Evolutionary conservation across 2,888 invertebrate genomes (phyloP), one percentile per base, ranked within the genome.

Genomic region (Neuroscelio doddi): DNA sequence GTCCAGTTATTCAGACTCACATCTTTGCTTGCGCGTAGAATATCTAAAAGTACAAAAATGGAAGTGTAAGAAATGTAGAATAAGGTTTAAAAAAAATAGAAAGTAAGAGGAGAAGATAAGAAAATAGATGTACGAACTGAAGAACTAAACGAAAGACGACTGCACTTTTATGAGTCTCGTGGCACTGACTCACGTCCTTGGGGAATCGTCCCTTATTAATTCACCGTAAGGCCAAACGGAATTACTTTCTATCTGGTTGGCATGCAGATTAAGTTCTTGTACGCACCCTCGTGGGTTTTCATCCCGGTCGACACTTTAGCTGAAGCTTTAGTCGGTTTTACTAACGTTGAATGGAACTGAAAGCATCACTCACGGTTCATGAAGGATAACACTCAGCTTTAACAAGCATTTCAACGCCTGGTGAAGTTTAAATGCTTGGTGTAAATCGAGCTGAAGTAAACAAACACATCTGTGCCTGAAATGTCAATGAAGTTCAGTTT

Each of bases 171-270:
- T 24, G 17, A 30, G 36, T 30, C 41, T 10, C n/a, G 24, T 47
- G 44, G 32, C 38, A 50, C 51, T 61, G 65, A 57, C 59, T 64
- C 67, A 57, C 36, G 44, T 39, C 68, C 57, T 56, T 42, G 34
- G 61, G 64, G 57, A 49, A 41, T 45, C 47, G 32, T 34, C 76
- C 70, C 69, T 80, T 79, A 77, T 76, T 80, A 79, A 80, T 80
- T 80, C 78, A 78, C 65, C 68, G 74, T 67, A 64, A 66, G 68
- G 55, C 67, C 71, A 61, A 71, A 69, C 69, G 69, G 69, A 71
- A 77, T 76, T 76, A 78, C 74, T 75, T 75, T 69, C 62, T 59
- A 67, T 71, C 68, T 57, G 42, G 44, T 50, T 57, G 39, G 47
- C 56, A 66, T 66, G 65, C 58, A 68, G 70, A 70, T 70, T 68